These are phyloP conservation scores for Anser brachyrhynchus DNA, from an alignment of 2,113 vertebrate genomes.

Conservation along the genomic window DNA sequence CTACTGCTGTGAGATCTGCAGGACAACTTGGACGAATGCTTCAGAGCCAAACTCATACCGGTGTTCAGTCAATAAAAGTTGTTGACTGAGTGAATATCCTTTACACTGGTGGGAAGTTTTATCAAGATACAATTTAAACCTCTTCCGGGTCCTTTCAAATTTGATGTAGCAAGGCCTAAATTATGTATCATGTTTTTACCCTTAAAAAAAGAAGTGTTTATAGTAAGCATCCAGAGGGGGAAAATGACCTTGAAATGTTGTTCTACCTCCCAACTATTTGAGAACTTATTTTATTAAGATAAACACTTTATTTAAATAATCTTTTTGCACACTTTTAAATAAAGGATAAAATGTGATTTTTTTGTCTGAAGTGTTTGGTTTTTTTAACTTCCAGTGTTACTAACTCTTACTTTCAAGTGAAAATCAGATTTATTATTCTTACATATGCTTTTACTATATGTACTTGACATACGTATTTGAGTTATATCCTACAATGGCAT, in stretches of 20 bases:
- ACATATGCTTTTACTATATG: background rate
- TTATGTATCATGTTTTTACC: constrained; percentile 59
- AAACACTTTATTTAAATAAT: constrained; percentile 69
- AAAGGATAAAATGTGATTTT: constrained; percentile 19
- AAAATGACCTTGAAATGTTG: background rate
- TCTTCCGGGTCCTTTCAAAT: background rate
- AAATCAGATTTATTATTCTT: background rate
- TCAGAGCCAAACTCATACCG: constrained; percentile 67
- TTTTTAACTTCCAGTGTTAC: background rate
- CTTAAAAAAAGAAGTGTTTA: constrained; percentile 40
- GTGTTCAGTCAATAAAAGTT: constrained; percentile 89
- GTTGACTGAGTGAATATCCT: constrained; percentile 80
- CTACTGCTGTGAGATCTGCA: constrained; percentile 69
- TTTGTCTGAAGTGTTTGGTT: background rate
- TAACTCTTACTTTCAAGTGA: background rate
- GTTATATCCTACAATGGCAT: background rate
- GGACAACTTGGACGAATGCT: constrained; percentile 71
- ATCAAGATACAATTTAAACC: constrained; percentile 19
- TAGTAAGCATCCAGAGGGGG: background rate
- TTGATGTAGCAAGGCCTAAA: background rate
- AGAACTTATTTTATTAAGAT: constrained; percentile 55
- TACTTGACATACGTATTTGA: background rate
- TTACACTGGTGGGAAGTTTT: background rate
- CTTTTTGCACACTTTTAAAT: constrained; percentile 71
- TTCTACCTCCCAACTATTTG: constrained; percentile 53